Conservation (phyloP, 2,113 vertebrate species). For the Alethe diademata region DNA sequence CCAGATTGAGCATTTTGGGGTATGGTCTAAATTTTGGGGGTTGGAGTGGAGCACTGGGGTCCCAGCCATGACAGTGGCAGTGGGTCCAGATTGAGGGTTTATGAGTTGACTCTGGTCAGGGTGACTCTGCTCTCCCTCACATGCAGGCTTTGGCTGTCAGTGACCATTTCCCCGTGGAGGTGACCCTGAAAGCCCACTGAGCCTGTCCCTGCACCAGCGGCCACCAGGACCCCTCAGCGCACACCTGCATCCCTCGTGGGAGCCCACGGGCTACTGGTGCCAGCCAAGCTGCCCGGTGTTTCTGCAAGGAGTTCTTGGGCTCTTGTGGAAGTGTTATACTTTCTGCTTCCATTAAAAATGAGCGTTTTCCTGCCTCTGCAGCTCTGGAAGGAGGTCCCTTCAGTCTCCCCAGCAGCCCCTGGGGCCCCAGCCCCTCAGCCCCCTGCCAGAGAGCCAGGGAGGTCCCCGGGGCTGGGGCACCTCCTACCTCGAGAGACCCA, state of each 20-base stretch:
- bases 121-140: not conserved
- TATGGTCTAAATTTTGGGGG: not conserved
- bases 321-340: not conserved
- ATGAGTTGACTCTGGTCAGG: not conserved
- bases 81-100: not conserved
- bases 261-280: fast-evolving
- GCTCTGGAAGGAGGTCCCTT: not conserved
- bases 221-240: not conserved
- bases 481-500: fast-evolving
- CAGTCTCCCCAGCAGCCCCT: not conserved
- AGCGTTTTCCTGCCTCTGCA: not conserved
- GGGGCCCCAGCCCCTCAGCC: fast-evolving
- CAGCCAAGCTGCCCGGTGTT: fast-evolving
- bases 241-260: fast-evolving
- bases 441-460: not conserved
- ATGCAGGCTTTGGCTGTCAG: constrained; percentile 81
- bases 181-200: constrained; percentile 56
- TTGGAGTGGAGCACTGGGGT: fast-evolving
- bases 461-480: fast-evolving
- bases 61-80: not conserved
- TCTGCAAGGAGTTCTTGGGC: not conserved
- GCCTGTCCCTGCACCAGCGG: fast-evolving
- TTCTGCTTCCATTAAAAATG: constrained; percentile 9
- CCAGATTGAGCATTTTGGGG: not conserved
- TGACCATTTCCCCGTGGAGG: constrained; percentile 86